Percentiles rank a stretch among this genome's conserved stretches.
These are phyloP conservation scores for Colletes collaris DNA, from an alignment of 2,888 invertebrate genomes.

Conservation along the genomic window DNA sequence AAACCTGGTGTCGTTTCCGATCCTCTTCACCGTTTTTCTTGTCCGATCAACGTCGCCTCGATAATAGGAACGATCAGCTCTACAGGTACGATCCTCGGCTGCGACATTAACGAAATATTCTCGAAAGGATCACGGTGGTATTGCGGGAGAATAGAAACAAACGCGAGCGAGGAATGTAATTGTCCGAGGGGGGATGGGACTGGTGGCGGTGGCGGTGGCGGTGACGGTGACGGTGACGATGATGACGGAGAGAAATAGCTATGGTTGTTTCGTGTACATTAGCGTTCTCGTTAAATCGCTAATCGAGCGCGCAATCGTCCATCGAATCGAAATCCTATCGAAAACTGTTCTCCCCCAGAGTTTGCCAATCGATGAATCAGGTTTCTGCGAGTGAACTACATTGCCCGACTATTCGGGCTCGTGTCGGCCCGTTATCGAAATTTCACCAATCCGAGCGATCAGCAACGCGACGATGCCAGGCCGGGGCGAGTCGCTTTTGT, in stretches of 20 bases:
- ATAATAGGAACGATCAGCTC: conserved; percentile 16
- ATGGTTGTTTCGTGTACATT: conserved; percentile 14
- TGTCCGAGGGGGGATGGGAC: no score
- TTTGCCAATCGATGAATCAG: neutral
- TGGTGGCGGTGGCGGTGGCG: no score
- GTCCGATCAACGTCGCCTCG: neutral
- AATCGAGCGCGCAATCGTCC: conserved; percentile 19
- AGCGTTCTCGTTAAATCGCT: conserved; percentile 14
- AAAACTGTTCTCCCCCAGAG: neutral
- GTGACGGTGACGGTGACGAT: no score
- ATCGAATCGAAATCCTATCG: neutral
- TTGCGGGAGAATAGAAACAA: neutral
- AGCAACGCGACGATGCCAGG: no score
- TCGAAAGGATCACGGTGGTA: neutral
- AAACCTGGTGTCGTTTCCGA: conserved; percentile 28
- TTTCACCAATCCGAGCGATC: neutral
- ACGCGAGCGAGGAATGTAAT: neutral
- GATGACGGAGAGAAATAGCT: neutral
- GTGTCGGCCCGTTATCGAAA: conserved; percentile 1
- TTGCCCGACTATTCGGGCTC: neutral
- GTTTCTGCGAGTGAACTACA: neutral
- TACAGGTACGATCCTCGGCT: neutral
- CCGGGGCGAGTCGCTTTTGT: neutral
- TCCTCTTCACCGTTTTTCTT: neutral
- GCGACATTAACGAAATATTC: conserved; percentile 2